Evolutionary conservation across 1,140 invertebrate genomes (phyloP).

Genomic region (Drosophila burlai): DNA sequence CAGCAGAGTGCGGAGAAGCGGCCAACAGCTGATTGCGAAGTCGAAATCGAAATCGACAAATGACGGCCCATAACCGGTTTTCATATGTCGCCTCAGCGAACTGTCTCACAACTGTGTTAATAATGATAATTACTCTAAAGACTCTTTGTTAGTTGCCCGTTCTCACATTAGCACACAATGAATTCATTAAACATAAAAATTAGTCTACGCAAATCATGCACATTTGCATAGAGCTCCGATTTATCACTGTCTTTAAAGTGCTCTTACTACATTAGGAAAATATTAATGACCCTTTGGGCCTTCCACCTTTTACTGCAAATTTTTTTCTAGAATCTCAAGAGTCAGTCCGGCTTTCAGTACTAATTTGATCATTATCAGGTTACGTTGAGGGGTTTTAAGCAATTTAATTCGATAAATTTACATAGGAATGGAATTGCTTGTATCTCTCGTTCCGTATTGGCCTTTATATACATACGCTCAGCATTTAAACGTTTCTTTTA

Average conservation of each 20-base stretch:
- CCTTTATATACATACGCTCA: background rate
- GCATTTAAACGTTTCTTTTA: background rate
- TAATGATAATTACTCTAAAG: slow-evolving; percentile 40
- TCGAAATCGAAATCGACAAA: slow-evolving; percentile 1
- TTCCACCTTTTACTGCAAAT: too few relatives aligned
- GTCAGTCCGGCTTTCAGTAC: background rate
- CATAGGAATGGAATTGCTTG: background rate
- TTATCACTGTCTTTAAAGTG: background rate
- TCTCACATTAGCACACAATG: slow-evolving; percentile 21
- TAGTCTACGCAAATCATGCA: slow-evolving; percentile 2
- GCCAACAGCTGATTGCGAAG: slow-evolving; percentile 38
- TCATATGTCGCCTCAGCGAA: slow-evolving; percentile 1
- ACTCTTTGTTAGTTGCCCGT: slow-evolving; percentile 18
- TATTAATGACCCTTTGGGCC: background rate
- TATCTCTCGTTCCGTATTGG: background rate
- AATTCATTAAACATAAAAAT: slow-evolving; percentile 20
- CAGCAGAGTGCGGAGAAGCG: slow-evolving; percentile 19
- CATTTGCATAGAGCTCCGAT: background rate
- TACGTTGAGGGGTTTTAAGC: background rate
- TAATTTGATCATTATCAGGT: background rate
- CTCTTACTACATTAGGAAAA: background rate
- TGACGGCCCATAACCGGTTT: slow-evolving; percentile 20
- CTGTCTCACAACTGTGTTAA: slow-evolving; percentile 33
- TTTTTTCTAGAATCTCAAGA: too few relatives aligned
- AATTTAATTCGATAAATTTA: background rate